Conservation (phyloP, 2,888 invertebrate species). For the Tromatobia lineatoria region DNA sequence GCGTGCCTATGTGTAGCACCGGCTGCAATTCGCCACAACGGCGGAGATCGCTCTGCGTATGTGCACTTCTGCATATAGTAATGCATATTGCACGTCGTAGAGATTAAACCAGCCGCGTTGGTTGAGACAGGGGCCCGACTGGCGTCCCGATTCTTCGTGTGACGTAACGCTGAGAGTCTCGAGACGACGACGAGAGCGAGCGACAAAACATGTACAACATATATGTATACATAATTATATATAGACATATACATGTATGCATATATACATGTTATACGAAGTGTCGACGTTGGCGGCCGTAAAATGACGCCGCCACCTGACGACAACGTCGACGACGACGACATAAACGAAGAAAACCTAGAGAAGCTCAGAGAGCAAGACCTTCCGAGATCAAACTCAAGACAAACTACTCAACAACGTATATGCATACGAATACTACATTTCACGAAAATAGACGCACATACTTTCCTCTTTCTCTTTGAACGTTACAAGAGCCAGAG, state of each 20-base stretch:
- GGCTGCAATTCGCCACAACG: conserved; percentile 6
- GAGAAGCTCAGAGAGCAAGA: conserved; percentile 40
- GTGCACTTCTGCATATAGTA: neutral
- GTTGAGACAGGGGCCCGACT: conserved; percentile 49
- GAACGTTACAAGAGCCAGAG: neutral
- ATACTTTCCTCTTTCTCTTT: neutral
- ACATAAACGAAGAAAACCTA: conserved; percentile 25
- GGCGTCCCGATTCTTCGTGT: conserved; percentile 54
- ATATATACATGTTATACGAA: conserved; percentile 28
- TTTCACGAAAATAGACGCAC: neutral
- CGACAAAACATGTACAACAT: neutral
- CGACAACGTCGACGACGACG: conserved; percentile 39
- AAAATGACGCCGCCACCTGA: conserved; percentile 58
- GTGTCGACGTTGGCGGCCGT: conserved; percentile 42
- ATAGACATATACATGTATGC: neutral
- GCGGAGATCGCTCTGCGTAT: neutral
- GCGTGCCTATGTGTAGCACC: neutral
- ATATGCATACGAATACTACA: neutral
- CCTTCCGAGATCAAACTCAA: conserved; percentile 43
- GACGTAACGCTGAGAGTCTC: conserved; percentile 52
- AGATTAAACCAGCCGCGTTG: conserved; percentile 35
- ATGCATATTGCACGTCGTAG: neutral
- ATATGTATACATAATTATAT: neutral
- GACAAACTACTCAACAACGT: conserved; percentile 3
- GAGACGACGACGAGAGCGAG: conserved; percentile 21